Conservation (phyloP, 1,140 invertebrate genomes). For the Aphidius ervi region DNA sequence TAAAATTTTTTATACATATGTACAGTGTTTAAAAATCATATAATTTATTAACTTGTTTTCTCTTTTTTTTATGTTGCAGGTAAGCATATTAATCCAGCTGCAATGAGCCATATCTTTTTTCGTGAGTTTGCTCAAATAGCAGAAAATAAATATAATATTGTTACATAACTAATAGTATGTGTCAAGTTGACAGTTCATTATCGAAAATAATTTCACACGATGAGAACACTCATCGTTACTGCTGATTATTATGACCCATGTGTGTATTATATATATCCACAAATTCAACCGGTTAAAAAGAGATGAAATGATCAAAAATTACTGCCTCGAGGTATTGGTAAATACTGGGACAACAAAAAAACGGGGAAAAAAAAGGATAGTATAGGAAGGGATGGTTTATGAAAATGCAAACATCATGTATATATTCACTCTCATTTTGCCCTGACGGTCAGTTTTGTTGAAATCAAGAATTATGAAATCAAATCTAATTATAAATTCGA, state of each 20-base stretch:
- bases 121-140: conserved; percentile 18
- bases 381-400: conserved; percentile 22
- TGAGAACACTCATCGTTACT: conserved; percentile 31
- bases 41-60: not conserved
- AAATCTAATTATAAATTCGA: conserved; percentile 42
- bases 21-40: no score
- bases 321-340: no score
- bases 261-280: not conserved
- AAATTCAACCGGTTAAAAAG: no score
- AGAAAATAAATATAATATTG: not conserved
- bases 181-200: conserved; percentile 16
- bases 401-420: conserved; percentile 38
- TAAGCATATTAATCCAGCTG: conserved; percentile 25
- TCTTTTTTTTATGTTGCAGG: conserved; percentile 31
- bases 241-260: conserved; percentile 33
- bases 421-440: conserved; percentile 2
- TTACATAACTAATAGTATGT: not conserved
- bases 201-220: conserved; percentile 28
- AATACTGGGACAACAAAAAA: conserved; percentile 24
- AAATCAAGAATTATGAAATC: conserved; percentile 38
- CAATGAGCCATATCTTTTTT: not conserved
- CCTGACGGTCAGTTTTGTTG: conserved; percentile 28
- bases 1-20: no score
- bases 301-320: no score
- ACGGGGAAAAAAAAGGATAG: conserved; percentile 5